phyloP scores from a whole-genome alignment of 2,113 vertebrate genomes.

The Taxidea taxus region DNA sequence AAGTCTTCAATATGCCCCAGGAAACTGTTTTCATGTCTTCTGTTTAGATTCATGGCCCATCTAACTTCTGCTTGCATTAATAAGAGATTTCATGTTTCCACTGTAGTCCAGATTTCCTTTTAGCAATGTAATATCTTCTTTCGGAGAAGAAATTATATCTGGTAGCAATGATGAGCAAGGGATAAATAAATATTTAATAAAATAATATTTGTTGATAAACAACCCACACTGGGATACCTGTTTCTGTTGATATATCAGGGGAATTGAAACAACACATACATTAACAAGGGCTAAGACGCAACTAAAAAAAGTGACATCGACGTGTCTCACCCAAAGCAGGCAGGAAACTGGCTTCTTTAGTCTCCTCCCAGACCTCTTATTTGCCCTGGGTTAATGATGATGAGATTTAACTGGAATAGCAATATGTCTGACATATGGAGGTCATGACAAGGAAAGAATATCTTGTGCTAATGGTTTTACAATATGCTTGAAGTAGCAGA shows the following conservation, averaged over 20 bases:
- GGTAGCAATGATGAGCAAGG: not conserved
- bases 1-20: not conserved
- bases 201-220: not conserved
- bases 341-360: not conserved
- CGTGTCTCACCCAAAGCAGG: not conserved
- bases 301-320: not conserved
- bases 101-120: not conserved
- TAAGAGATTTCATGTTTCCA: not conserved
- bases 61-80: not conserved
- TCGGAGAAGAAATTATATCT: not conserved
- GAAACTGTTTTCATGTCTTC: not conserved
- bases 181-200: not conserved
- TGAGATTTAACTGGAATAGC: not conserved
- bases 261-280: not conserved
- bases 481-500: not conserved
- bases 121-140: not conserved
- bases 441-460: not conserved
- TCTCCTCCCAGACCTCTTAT: not conserved
- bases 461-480: not conserved
- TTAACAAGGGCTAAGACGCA: not conserved
- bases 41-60: not conserved
- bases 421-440: not conserved
- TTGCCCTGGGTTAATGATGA: slow-evolving; percentile 54
- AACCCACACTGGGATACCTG: not conserved
- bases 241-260: not conserved